phyloP scores from a whole-genome alignment of 2,113 vertebrate genomes.

The Terrapene triunguis region DNA sequence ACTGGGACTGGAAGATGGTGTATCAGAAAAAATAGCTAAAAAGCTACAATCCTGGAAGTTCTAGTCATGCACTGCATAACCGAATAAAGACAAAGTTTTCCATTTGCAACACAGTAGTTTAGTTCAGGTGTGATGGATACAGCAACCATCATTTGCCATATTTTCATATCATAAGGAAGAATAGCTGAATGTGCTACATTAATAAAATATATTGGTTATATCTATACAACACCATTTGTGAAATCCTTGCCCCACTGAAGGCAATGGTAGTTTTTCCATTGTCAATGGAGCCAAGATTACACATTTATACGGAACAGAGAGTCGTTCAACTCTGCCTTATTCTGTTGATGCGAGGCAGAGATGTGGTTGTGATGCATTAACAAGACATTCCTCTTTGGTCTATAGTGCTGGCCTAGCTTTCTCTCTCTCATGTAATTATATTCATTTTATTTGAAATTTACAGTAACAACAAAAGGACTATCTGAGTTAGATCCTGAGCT shows the following conservation, averaged over 20 bases:
- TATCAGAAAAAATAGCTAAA: background rate
- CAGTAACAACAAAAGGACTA: background rate
- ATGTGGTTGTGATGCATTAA: background rate
- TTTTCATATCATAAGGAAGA: background rate
- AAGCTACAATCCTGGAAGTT: background rate
- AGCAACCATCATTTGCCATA: background rate
- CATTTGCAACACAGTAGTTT: background rate
- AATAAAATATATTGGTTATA: background rate
- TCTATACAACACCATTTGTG: background rate
- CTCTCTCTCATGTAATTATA: background rate
- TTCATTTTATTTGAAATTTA: background rate
- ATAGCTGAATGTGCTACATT: background rate
- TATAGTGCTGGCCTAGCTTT: too few relatives aligned
- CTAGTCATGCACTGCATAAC: background rate
- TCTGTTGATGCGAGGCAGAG: background rate
- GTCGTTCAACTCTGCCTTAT: background rate
- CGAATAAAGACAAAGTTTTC: background rate
- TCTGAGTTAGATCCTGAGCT: background rate
- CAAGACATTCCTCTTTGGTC: background rate
- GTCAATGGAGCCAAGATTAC: background rate
- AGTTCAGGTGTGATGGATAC: background rate
- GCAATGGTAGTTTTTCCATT: background rate
- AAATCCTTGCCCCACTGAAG: background rate
- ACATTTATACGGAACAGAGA: background rate
- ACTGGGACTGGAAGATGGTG: background rate